Percentiles rank a stretch among this genome's conserved stretches.
Evolutionary conservation across 2,888 invertebrate species (phyloP).

Genomic region (Metalampra italica): DNA sequence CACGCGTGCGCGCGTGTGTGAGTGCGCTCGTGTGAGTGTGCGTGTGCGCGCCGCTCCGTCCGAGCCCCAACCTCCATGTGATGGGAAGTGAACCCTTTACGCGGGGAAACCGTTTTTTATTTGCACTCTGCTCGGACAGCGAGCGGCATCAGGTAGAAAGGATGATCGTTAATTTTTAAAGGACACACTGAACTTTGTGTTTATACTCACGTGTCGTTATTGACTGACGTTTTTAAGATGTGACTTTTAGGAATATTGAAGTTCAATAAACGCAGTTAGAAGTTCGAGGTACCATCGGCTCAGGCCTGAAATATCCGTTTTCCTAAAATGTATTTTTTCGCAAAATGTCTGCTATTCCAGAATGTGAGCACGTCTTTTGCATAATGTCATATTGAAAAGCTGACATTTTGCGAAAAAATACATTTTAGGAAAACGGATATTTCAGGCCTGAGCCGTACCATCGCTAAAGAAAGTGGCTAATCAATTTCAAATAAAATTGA

Average conservation of each 20-base stretch:
- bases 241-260: conserved; percentile 17
- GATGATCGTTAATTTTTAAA: conserved; percentile 77
- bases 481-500: too few relatives aligned
- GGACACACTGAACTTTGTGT: conserved; percentile 64
- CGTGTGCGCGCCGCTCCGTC: too few relatives aligned
- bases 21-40: conserved; percentile 25
- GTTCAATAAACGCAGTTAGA: neutral
- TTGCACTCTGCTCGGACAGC: conserved; percentile 72
- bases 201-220: conserved; percentile 44
- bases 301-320: too few relatives aligned
- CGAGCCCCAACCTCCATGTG: conserved; percentile 54
- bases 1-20: conserved; percentile 25
- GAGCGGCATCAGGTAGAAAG: conserved; percentile 78
- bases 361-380: too few relatives aligned
- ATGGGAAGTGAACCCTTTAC: conserved; percentile 81
- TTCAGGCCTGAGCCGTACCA: too few relatives aligned
- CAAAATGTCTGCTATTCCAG: too few relatives aligned
- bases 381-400: too few relatives aligned
- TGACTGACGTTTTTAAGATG: conserved; percentile 18
- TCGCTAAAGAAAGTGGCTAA: too few relatives aligned
- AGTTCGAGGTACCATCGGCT: too few relatives aligned
- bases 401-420: too few relatives aligned
- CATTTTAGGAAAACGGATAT: too few relatives aligned
- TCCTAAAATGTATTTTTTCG: too few relatives aligned
- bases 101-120: conserved; percentile 77